Conservation (phyloP, 2,113 vertebrate genomes). For the Heterocephalus glaber region DNA sequence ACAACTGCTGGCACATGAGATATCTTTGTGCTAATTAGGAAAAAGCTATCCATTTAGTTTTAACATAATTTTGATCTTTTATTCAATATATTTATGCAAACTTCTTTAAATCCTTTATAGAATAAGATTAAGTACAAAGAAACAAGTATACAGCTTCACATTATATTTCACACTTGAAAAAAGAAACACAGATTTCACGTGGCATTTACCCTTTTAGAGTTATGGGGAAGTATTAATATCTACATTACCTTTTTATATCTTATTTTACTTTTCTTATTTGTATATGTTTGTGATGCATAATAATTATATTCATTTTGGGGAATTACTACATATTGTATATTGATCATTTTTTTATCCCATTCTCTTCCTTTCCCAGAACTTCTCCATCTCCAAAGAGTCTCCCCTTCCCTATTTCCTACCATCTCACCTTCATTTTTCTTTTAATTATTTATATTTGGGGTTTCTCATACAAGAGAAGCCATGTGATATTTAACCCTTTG, state of each 20-base stretch:
- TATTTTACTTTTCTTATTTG: not conserved
- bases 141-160: not conserved
- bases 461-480: not conserved
- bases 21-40: not conserved
- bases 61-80: not conserved
- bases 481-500: not conserved
- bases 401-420: not conserved
- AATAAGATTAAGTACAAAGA: not conserved
- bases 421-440: not conserved
- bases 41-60: not conserved
- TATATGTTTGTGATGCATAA: not conserved
- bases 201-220: not conserved
- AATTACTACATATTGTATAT: not conserved
- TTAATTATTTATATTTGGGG: not conserved
- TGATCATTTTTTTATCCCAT: not conserved
- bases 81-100: constrained; percentile 20
- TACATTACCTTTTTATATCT: not conserved
- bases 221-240: not conserved
- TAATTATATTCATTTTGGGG: not conserved
- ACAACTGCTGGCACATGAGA: not conserved
- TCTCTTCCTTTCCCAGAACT: not conserved
- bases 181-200: not conserved
- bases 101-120: constrained; percentile 2
- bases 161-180: not conserved
- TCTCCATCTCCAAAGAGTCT: not conserved